Base-by-base conservation (phyloP, 1,140 invertebrate genomes). In the Bilobella aurantiaca region DNA sequence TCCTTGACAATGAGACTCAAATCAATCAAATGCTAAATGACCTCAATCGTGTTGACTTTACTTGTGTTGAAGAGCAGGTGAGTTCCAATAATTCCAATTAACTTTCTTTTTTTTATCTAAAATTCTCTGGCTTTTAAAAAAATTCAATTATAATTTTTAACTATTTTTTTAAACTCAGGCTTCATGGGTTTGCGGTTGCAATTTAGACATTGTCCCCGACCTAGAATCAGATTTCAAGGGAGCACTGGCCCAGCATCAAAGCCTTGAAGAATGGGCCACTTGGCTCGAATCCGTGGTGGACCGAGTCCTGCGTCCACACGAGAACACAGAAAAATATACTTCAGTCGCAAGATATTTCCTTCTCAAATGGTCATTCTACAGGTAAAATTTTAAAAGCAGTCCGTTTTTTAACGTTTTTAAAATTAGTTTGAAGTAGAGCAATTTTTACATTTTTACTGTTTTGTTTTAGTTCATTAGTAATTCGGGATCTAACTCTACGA, bases 341-440 rank as follows among this genome's bases (percentile, higher is more conserved):
- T 88, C 90, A 77, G 89, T 91, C 68, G 91, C 90, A 16, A 83
- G 91, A 30, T 90, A 97, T 76, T 96, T 99, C 81, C 82, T 99
- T 64, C 84, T 98, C 34, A 96, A 98, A 79, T 99, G 96, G 96
- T 96, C 92, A 65, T 99, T 98, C 82, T 99, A 98, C 79, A 94
- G 91, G 85, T 90, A 79, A 63, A 62, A n/a, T 28, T 56, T 12
- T 8, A 32, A 56, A 42, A 8, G 23, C 49, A 53, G 49, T 53
- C 49, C 16, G 16, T 60, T 49, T 29, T 62, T 46, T 1, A 56
- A 25, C 21, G 16, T 57, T 23, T 2, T 34, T 23, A 2, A 64
- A 56, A 58, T 23, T 49, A 64, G 47, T 49, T 25, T 1, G n/a
- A n/a, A n/a, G n/a, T n/a, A n/a, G 3, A 56, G 42, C 31, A 29